Evolutionary conservation across 1,140 invertebrate species (phyloP).

Genomic region (Callitettix versicolor): DNA sequence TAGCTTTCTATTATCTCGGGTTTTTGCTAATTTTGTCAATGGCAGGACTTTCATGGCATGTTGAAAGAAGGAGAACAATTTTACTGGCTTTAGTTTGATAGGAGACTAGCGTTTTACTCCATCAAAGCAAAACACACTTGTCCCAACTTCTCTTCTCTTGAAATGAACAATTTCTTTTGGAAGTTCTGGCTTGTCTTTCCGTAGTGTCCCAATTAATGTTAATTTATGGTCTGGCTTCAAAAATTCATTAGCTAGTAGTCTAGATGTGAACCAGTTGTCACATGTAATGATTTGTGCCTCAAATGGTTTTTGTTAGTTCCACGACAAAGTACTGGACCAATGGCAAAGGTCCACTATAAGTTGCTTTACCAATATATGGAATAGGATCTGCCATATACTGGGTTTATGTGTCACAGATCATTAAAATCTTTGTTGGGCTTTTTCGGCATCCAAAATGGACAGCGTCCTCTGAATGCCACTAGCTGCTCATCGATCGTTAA

Average conservation of each 20-base stretch:
- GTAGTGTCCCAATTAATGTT: constrained; percentile 27
- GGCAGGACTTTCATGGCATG: constrained; percentile 26
- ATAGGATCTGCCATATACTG: constrained; percentile 30
- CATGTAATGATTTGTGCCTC: constrained; percentile 26
- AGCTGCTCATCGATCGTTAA: constrained; percentile 15
- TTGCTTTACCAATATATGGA: constrained; percentile 26
- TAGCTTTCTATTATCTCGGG: constrained; percentile 26
- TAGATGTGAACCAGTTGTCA: constrained; percentile 31
- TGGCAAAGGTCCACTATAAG: constrained; percentile 7
- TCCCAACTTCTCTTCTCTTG: neutral
- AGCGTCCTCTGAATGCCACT: constrained; percentile 21
- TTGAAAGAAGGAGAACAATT: constrained; percentile 24
- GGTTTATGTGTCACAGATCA: constrained; percentile 28
- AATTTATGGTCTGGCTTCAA: constrained; percentile 22
- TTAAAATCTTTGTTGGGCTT: constrained; percentile 36
- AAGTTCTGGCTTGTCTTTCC: constrained; percentile 29
- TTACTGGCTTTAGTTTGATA: neutral
- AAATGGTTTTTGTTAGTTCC: constrained; percentile 17
- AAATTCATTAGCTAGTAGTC: constrained; percentile 24
- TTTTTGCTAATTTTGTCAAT: constrained; percentile 21
- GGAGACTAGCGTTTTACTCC: neutral
- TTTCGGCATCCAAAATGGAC: constrained; percentile 31
- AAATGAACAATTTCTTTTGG: constrained; percentile 13
- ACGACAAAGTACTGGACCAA: constrained; percentile 8
- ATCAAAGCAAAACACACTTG: neutral